Conservation (phyloP, 2,888 invertebrate species). For the Conomelus anceps region DNA sequence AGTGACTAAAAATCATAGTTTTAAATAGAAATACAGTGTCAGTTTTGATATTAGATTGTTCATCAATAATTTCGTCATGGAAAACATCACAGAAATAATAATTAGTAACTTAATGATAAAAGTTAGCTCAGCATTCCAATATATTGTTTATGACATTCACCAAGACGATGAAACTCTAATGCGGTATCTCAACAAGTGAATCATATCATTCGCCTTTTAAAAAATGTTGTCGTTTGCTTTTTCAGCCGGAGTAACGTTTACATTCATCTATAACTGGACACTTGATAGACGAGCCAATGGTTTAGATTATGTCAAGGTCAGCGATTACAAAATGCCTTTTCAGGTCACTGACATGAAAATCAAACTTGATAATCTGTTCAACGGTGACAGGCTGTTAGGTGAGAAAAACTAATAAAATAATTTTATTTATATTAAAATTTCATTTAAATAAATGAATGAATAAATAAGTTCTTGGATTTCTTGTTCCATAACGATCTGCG, state of each 20-base stretch:
- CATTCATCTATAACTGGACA: conserved; percentile 33
- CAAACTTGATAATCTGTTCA: conserved; percentile 37
- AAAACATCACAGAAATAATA: too few species aligned
- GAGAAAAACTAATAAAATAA: conserved; percentile 15
- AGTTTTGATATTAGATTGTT: too few species aligned
- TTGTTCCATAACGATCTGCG: too few species aligned
- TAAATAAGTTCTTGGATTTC: too few species aligned
- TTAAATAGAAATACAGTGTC: too few species aligned
- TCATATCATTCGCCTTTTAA: neutral
- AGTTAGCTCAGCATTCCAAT: too few species aligned
- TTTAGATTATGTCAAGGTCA: conserved; percentile 32
- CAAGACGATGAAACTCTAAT: too few species aligned
- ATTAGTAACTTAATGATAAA: too few species aligned
- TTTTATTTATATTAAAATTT: neutral
- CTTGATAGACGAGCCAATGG: conserved; percentile 32
- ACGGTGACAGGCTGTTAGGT: conserved; percentile 38
- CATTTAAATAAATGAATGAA: too few species aligned
- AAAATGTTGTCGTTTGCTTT: neutral
- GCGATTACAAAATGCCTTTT: conserved; percentile 31
- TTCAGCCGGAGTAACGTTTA: conserved; percentile 34
- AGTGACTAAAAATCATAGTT: too few species aligned
- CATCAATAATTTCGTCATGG: too few species aligned
- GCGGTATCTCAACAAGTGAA: neutral
- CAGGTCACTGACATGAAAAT: conserved; percentile 33
- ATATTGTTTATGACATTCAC: too few species aligned